Conservation (phyloP, 2,113 vertebrate genomes). For the Menura novaehollandiae region DNA sequence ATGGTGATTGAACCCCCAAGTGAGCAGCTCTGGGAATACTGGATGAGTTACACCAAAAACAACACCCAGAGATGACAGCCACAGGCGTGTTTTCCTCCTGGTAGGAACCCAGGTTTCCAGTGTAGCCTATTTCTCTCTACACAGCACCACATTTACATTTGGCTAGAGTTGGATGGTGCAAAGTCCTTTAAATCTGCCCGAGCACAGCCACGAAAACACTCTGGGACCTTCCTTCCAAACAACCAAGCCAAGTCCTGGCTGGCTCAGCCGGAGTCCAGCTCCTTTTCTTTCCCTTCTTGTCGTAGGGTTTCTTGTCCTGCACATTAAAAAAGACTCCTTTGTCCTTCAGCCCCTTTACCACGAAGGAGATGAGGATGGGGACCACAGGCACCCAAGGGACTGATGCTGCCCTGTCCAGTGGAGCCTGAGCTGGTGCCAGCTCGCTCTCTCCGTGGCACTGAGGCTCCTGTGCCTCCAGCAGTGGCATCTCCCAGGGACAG, state of each 20-base stretch:
- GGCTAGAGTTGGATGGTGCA: neutral
- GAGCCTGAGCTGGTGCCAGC: neutral
- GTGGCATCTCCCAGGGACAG: neutral
- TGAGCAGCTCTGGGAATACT: neutral
- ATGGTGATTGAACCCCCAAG: neutral
- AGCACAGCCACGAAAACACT: neutral
- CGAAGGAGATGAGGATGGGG: neutral
- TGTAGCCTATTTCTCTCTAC: neutral
- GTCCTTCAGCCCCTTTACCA: neutral
- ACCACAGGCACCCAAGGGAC: neutral
- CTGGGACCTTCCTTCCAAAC: neutral
- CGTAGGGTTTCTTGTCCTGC: neutral
- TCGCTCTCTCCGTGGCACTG: neutral
- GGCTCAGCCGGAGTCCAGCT: neutral
- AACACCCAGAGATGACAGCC: neutral
- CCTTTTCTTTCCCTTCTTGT: neutral
- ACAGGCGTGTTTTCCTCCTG: neutral
- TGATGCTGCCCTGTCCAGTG: neutral
- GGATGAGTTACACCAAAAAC: neutral
- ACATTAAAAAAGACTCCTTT: neutral
- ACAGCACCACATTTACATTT: neutral
- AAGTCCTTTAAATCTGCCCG: neutral
- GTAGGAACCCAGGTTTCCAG: neutral
- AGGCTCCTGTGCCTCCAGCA: neutral
- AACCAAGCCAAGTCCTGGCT: neutral